Evolutionary conservation across 1,140 invertebrate genomes (phyloP).

Genomic region (Homalodisca vitripennis): DNA sequence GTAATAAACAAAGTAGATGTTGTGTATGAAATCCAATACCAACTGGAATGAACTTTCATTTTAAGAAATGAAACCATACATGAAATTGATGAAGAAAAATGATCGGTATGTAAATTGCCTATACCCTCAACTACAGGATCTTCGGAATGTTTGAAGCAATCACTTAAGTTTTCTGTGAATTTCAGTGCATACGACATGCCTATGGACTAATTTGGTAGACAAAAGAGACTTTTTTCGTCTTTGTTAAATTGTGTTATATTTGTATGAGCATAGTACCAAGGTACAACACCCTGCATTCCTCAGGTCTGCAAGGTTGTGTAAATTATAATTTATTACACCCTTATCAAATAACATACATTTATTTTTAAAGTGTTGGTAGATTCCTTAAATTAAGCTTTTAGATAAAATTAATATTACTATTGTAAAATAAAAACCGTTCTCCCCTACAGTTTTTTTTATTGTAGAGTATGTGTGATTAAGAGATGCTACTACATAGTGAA

Average conservation of each 20-base stretch:
- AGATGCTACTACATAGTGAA: too few relatives aligned
- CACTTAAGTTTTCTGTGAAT: not conserved
- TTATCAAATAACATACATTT: not conserved
- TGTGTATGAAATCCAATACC: not conserved
- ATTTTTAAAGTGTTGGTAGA: not conserved
- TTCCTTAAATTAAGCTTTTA: not conserved
- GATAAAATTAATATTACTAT: too few relatives aligned
- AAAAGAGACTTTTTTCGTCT: not conserved
- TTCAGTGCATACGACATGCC: not conserved
- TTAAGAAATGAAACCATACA: not conserved
- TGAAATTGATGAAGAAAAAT: not conserved
- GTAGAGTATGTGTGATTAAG: too few relatives aligned
- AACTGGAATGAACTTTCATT: not conserved
- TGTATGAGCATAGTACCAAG: not conserved
- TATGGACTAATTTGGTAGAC: not conserved
- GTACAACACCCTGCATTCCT: not conserved
- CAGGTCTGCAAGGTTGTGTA: not conserved
- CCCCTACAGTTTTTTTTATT: too few relatives aligned
- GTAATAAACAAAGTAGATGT: not conserved
- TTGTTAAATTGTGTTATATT: not conserved
- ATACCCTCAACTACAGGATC: not conserved
- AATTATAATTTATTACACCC: not conserved
- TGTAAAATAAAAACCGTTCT: too few relatives aligned
- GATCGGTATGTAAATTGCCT: not conserved
- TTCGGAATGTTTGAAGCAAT: not conserved